phyloP scores from a whole-genome alignment of 2,797 vertebrate species.

The Ctenosaura bakeri region DNA sequence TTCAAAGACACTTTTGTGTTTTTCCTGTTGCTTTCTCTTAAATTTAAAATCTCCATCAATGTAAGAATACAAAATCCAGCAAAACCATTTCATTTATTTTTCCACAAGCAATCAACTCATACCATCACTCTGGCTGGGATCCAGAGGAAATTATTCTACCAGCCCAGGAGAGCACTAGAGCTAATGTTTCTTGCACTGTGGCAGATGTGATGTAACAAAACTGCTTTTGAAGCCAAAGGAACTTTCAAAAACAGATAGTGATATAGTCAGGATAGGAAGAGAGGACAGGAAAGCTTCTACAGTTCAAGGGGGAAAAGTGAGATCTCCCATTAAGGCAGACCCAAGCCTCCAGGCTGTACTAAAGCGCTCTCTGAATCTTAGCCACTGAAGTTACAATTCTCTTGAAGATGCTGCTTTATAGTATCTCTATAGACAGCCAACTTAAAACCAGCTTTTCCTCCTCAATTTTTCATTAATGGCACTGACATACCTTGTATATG shows the following conservation, averaged over 20 bases:
- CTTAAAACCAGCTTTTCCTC: neutral
- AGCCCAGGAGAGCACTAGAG: neutral
- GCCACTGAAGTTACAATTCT: neutral
- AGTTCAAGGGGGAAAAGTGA: neutral
- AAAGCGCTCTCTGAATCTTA: neutral
- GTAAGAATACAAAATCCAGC: neutral
- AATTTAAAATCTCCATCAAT: neutral
- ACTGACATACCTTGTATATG: constrained; percentile 91
- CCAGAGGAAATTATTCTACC: neutral
- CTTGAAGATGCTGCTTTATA: neutral
- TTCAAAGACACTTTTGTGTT: too few relatives aligned
- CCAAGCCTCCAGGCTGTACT: neutral
- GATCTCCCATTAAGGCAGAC: neutral
- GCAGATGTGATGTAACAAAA: neutral
- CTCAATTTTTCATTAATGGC: neutral
- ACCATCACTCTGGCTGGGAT: neutral
- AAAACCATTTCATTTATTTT: neutral
- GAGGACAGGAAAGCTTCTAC: neutral
- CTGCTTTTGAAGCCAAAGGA: neutral
- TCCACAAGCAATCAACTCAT: neutral
- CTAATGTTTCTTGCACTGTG: neutral
- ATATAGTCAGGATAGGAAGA: neutral
- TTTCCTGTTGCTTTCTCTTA: neutral
- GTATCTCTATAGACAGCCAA: neutral
- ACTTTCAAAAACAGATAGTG: neutral